Conservation (phyloP, 2,113 vertebrate genomes). For the Herpailurus yagouaroundi region DNA sequence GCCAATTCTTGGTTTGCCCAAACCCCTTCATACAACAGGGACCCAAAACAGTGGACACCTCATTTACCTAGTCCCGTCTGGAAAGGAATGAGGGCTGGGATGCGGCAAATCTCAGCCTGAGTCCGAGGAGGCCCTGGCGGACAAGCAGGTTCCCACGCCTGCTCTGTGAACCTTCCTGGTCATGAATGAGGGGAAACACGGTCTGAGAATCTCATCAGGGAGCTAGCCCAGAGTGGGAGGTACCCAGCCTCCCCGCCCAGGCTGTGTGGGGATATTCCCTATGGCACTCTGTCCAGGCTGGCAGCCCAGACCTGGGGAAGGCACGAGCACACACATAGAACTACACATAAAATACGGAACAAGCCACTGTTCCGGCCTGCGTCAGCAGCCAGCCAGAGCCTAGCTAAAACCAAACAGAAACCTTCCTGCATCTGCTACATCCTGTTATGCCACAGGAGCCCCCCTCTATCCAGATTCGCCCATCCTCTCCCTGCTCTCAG, state of each 20-base stretch:
- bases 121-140: conserved; percentile 47
- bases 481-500: not conserved
- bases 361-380: not conserved
- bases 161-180: conserved; percentile 50
- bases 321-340: not conserved
- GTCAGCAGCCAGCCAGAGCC: not conserved
- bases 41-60: not conserved
- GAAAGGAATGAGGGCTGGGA: not conserved
- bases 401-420: conserved; percentile 5
- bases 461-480: not conserved
- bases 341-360: not conserved
- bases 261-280: conserved; percentile 23
- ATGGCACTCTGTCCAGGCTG: not conserved
- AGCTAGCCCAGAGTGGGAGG: conserved; percentile 41
- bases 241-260: conserved; percentile 2
- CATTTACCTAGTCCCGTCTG: not conserved
- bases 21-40: not conserved
- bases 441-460: not conserved
- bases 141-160: conserved; percentile 72
- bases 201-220: conserved; percentile 79
- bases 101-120: not conserved
- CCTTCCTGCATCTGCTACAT: not conserved
- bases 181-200: conserved; percentile 70
- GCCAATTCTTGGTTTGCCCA: not conserved
- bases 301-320: not conserved